phyloP scores from a whole-genome alignment of 2,113 vertebrate species.

The Agelaius tricolor region DNA sequence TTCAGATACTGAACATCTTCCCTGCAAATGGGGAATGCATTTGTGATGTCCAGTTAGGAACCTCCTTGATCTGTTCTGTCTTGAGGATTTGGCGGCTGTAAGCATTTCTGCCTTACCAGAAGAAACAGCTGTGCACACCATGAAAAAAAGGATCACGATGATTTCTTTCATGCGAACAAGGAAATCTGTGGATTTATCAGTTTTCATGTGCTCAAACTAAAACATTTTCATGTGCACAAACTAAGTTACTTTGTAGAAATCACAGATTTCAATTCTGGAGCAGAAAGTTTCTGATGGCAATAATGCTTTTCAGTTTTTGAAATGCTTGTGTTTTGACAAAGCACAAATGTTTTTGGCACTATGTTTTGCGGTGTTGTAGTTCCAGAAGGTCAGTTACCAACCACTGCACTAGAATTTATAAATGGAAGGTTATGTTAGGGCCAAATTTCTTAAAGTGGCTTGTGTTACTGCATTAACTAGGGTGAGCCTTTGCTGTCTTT shows the following conservation, averaged over 20 bases:
- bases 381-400: not conserved
- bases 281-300: not conserved
- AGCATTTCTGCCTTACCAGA: not conserved
- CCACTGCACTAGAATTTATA: not conserved
- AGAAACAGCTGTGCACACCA: not conserved
- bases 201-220: not conserved
- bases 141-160: not conserved
- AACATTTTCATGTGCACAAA: not conserved
- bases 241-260: not conserved
- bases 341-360: not conserved
- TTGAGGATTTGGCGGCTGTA: not conserved
- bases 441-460: not conserved
- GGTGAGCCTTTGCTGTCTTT: not conserved
- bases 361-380: not conserved
- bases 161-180: not conserved
- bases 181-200: not conserved
- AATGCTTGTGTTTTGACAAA: not conserved
- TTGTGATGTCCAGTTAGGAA: not conserved
- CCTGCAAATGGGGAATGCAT: not conserved
- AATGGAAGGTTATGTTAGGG: not conserved
- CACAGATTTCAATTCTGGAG: not conserved
- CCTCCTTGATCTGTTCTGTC: not conserved
- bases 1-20: not conserved
- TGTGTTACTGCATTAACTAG: not conserved
- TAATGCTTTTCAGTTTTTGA: not conserved